Percentiles rank a stretch among this genome's conserved stretches.
Conservation (phyloP, 2,888 invertebrate species). For the Bellardia pandia region DNA sequence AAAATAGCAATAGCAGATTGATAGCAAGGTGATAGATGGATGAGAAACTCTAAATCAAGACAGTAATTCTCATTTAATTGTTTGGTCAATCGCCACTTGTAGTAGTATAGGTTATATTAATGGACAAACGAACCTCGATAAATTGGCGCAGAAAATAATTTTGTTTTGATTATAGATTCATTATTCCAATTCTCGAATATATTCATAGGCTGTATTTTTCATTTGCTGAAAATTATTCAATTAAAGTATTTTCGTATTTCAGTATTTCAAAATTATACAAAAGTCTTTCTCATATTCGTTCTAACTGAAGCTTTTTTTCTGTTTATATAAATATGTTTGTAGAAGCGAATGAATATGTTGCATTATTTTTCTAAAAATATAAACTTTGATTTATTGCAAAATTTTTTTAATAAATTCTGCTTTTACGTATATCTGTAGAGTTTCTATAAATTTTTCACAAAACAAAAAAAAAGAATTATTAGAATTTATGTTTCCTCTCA, state of each 20-base stretch:
- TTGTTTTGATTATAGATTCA: no score
- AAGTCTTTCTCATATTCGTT: neutral
- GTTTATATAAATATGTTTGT: neutral
- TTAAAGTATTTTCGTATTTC: neutral
- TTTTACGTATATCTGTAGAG: constrained; percentile 42
- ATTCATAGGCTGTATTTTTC: no score
- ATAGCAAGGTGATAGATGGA: no score
- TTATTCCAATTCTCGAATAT: no score
- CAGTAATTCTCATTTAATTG: no score
- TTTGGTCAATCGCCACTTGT: no score
- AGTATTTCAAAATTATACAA: neutral
- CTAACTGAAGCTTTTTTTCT: neutral
- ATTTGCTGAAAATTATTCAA: neutral
- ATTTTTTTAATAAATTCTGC: constrained; percentile 58
- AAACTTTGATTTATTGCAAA: constrained; percentile 60
- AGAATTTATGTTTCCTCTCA: constrained; percentile 63
- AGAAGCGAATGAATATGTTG: neutral
- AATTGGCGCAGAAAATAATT: no score
- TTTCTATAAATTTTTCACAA: constrained; percentile 40
- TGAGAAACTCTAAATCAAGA: no score
- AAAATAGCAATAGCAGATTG: no score
- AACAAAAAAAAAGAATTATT: constrained; percentile 1
- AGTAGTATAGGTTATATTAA: no score
- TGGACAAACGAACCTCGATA: no score
- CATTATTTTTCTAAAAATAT: constrained; percentile 30